phyloP scores from a whole-genome alignment of 2,888 invertebrate species.

The Nomada lathburiana region DNA sequence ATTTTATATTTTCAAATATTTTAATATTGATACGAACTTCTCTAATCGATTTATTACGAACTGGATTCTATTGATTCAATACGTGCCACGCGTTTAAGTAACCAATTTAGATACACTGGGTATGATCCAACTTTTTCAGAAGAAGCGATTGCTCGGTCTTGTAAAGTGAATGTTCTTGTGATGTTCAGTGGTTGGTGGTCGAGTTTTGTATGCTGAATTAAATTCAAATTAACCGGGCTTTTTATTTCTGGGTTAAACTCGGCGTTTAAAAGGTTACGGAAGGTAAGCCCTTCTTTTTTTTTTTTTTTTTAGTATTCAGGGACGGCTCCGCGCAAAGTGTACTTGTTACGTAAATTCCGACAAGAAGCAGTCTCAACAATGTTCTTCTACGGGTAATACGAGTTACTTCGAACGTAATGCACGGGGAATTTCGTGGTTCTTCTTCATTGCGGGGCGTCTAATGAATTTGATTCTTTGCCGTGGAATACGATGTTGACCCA shows the following conservation, averaged over 20 bases:
- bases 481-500: conserved; percentile 20
- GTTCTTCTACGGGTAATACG: conserved; percentile 21
- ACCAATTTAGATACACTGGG: neutral
- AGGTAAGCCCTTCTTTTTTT: neutral
- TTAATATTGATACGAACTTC: neutral
- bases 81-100: neutral
- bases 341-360: neutral
- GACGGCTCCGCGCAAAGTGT: neutral
- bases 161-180: neutral
- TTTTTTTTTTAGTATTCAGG: conserved; percentile 8
- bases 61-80: too few species aligned
- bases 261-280: neutral
- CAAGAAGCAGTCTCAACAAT: neutral
- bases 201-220: neutral
- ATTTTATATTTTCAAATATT: too few species aligned
- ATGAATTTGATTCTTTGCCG: conserved; percentile 20
- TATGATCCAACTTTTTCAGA: neutral
- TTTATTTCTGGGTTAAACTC: conserved; percentile 2
- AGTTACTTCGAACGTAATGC: conserved; percentile 6
- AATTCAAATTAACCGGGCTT: conserved; percentile 22
- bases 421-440: conserved; percentile 7
- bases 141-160: neutral
- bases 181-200: neutral
- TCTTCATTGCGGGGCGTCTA: conserved; percentile 21
- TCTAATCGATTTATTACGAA: neutral